Evolutionary conservation across 2,113 vertebrate genomes (phyloP).

Genomic region (Rhegmatorhina hoffmannsi): DNA sequence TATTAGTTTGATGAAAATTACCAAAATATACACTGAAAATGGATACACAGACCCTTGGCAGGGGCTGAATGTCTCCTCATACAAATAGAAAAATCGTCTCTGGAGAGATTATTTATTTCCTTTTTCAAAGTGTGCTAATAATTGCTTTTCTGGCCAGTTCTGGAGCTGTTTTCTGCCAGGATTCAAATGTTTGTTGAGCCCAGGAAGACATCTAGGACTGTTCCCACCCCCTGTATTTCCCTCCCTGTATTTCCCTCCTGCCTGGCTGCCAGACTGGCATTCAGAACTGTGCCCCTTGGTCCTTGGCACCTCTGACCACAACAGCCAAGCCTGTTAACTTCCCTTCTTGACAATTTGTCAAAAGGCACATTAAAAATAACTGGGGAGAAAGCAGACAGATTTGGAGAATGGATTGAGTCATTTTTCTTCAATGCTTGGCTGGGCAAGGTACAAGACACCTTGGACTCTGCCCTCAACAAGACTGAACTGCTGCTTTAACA

Average conservation of each 20-base stretch:
- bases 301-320: background rate
- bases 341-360: conserved; percentile 60
- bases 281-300: background rate
- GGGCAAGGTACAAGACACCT: conserved; percentile 51
- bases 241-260: conserved; percentile 19
- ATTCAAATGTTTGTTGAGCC: background rate
- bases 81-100: background rate
- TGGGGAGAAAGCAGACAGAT: conserved; percentile 59
- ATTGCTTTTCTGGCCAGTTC: background rate
- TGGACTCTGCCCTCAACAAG: conserved; percentile 57
- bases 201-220: background rate
- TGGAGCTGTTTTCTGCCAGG: background rate
- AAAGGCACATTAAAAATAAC: conserved; percentile 74
- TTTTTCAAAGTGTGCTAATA: background rate
- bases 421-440: conserved; percentile 73
- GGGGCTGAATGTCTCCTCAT: background rate
- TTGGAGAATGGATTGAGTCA: conserved; percentile 65
- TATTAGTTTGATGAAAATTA: background rate
- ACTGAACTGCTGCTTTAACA: background rate
- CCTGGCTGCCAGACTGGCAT: background rate
- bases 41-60: too few relatives aligned
- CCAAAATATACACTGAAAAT: background rate
- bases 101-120: background rate
- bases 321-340: conserved; percentile 51
- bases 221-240: background rate